Evolutionary conservation across 2,888 invertebrate genomes (phyloP), one percentile per base, ranked within the genome.

Genomic region (Hermaeophaga mercurialis): DNA sequence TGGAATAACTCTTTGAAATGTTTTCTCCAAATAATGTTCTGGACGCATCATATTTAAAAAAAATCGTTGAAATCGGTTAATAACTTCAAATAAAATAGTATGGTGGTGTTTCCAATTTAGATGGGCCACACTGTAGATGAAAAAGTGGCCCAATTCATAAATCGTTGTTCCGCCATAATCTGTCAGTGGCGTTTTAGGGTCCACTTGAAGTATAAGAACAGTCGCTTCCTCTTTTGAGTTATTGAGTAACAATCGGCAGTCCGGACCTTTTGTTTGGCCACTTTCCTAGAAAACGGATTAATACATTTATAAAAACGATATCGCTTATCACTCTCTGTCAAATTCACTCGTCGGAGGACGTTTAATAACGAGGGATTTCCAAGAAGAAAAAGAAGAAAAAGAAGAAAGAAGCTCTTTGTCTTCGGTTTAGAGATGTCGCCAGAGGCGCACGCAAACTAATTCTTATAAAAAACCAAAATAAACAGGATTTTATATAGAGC

Each of bases 241-340:
- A 44, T 44, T 38, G n/a, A 14, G 18, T 18, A 38, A 26, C 28
- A 45, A 11, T 22, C 41, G 41, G 12, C 12, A 9, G 31, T 2
- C 12, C 9, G n/a, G 19, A 33, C 15, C 45, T 12, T 17, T 45
- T 45, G 43, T 45, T 45, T 45, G 45, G 33, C 45, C 33, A 31
- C 18, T 22, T 14, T 44, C 15, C 28, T 1, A 2, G 22, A 12
- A 24, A 19, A 19, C 14, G 15, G 17, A 18, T 17, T 33, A 19
- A 9, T 33, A 28, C 15, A 31, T 45, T 19, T 9, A 31, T 45
- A 45, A 45, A 45, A 45, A 45, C n/a, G 45, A 33, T 45, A 45
- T 45, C 45, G 45, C 33, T 45, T 19, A 45, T 45, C 45, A 31
- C 17, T 45, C 14, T 45, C 28, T 28, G 45, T 45, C 45, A 45